Evolutionary conservation across 2,113 vertebrate species (phyloP).

Genomic region (Chloebia gouldiae): DNA sequence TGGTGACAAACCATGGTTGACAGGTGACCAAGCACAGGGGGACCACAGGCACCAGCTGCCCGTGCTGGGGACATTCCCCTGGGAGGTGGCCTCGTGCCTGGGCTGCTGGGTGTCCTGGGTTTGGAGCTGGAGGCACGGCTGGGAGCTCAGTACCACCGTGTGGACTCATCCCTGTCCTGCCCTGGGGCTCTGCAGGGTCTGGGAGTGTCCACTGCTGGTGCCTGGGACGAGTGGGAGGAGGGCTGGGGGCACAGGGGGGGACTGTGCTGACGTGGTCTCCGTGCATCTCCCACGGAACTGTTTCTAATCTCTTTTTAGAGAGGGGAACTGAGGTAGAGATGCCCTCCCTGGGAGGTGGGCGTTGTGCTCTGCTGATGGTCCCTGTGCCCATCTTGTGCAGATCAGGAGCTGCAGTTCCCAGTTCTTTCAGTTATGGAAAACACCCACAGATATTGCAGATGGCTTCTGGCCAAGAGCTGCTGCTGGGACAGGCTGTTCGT

Average conservation of each 20-base stretch:
- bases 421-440: neutral
- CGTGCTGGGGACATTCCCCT: neutral
- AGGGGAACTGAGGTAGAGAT: neutral
- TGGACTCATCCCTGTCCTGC: neutral
- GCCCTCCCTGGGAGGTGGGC: neutral
- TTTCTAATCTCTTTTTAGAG: neutral
- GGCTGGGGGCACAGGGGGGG: neutral
- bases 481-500: neutral
- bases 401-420: neutral
- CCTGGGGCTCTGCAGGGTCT: neutral
- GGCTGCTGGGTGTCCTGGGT: neutral
- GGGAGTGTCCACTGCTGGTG: neutral
- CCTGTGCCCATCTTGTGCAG: neutral
- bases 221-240: fast-evolving
- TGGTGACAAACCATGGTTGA: fast-evolving
- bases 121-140: neutral
- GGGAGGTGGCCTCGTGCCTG: neutral
- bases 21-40: neutral
- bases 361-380: neutral
- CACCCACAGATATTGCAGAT: neutral
- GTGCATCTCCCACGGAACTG: neutral
- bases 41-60: neutral
- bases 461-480: neutral
- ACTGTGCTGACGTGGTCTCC: fast-evolving
- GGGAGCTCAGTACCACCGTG: fast-evolving